Evolutionary conservation across 2,113 vertebrate genomes (phyloP), one percentile per base, ranked within the genome.

Genomic region (Bettongia penicillata): DNA sequence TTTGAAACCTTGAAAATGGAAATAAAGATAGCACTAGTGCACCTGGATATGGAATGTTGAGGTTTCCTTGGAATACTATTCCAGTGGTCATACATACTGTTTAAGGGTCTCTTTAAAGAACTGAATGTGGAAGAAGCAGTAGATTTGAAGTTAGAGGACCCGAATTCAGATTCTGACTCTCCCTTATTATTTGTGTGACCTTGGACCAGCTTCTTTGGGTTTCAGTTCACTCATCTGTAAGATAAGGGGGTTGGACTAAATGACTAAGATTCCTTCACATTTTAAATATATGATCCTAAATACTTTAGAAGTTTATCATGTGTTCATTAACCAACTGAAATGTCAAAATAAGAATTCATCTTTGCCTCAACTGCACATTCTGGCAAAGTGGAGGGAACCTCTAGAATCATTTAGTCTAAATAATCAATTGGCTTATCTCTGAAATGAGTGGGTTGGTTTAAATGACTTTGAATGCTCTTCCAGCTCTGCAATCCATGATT

Each of bases 21-120:
- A 51, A 0, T 9, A n/a, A 22, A 55, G 8, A 2, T 12, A 7
- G 3, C 0, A 0, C 2, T 37, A 3, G 0, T 3, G 1, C 23
- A 0, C 25, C 57, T 53, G 2, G 22, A 5, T 3, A 2, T 6
- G 0, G 51, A 55, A 0, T 2, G 0, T 3, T 3, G 49, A 37
- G 2, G 47, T 89, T 55, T 10, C 91, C 47, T 7, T 14, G 92
- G 52, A 50, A 43, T 1, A 6, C 12, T 23, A 0, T 0, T 49
- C 43, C 31, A 16, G 48, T 89, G 28, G 2, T 43, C 37, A 51
- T 4, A 51, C 1, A 11, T 0, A 25, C 48, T 8, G 1, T 93
- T n/a, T 5, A 5, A 19, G 22, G 61, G 25, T 47, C 53, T 57
- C 22, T 52, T n/a, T 19, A 16, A 14, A 92, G 51, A 53, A 12